Conservation (phyloP, 2,113 vertebrate species). For the Pollimyrus isidori region DNA sequence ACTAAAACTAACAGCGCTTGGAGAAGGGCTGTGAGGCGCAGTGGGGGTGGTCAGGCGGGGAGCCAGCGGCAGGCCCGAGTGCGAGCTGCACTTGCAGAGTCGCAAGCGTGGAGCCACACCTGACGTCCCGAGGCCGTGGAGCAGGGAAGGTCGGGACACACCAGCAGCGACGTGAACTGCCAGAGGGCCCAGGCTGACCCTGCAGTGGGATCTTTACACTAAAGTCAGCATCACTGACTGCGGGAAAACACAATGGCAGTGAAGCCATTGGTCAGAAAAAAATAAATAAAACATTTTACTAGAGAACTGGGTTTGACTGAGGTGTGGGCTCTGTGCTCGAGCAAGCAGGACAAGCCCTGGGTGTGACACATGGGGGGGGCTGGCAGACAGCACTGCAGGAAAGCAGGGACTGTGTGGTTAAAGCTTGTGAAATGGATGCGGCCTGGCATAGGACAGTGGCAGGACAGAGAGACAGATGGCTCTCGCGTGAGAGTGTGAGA, state of each 20-base stretch:
- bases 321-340: not conserved
- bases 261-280: not conserved
- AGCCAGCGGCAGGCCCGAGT: not conserved
- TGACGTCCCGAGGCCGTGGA: not conserved
- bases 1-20: constrained; percentile 52
- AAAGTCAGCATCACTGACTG: not conserved
- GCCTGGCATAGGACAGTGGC: not conserved
- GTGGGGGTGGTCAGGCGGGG: not conserved
- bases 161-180: not conserved
- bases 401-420: not conserved
- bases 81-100: not conserved
- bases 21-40: constrained; percentile 27
- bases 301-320: not conserved
- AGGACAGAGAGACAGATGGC: constrained; percentile 6
- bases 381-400: not conserved
- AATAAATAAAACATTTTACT: not conserved
- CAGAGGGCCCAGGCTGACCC: not conserved
- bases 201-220: not conserved
- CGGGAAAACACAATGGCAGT: not conserved
- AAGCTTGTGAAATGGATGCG: not conserved
- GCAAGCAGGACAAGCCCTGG: not conserved
- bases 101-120: not conserved
- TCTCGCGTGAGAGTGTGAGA: not conserved
- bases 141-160: not conserved
- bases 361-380: not conserved